Base-by-base conservation (phyloP, 2,797 vertebrate species). In the Tauraco hartlaubi region DNA sequence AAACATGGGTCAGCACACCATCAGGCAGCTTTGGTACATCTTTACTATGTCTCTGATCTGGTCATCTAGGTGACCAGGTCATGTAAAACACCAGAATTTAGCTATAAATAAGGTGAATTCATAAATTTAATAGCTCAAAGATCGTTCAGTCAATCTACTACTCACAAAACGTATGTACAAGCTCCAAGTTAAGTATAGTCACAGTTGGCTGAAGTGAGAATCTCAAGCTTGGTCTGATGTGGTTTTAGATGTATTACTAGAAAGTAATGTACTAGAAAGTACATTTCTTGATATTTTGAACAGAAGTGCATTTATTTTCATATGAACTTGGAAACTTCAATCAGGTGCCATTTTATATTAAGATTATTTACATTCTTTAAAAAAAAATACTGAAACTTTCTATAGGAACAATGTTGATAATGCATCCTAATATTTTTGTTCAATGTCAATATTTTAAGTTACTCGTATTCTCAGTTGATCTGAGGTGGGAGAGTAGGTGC, bases 1-100 rank as follows among this genome's bases (percentile, higher is more conserved):
- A 61, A 81, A 54, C 0, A 0, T 37, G 37, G 11, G 13, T 43
- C 15, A 14, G 6, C 6, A 9, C 1, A 3, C 16, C 48, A 25
- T 5, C 7, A 41, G 29, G 14, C 73, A 72, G 8, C 20, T 75
- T 9, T 62, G 15, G 11, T 29, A 17, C 17, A 43, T 52, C 22
- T 31, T 46, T 11, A 6, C 52, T 15, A 0, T 15, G 39, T 7
- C 44, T 87, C 39, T 89, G 29, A n/a, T 48, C 18, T 58, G 48
- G 8, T 63, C 31, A 21, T 17, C 21, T 14, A 31, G 22, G 41
- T 26, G 22, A 31, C 19, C 2, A 64, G 16, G n/a, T 58, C 17
- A 19, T 20, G 16, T 37, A 62, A 88, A 87, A 6, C 17, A 76
- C 3, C 8, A 46, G 22, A 61, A 83, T 74, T 55, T 61, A 39